These are phyloP conservation scores for Artemia sinica DNA, from an alignment of 2,888 invertebrate species.

Conservation along the genomic window DNA sequence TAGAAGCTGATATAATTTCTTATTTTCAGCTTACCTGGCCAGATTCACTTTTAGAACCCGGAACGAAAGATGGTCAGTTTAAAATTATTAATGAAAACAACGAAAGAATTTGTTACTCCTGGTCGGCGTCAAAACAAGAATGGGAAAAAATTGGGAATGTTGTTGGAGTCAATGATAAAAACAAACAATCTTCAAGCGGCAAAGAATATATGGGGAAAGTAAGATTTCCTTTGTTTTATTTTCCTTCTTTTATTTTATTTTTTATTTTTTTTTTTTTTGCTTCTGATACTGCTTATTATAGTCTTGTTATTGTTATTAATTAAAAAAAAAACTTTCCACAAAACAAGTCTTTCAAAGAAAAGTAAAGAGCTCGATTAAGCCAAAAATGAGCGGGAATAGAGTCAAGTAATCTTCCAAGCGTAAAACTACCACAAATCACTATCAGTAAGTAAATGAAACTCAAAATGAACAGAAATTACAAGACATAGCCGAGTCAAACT, in stretches of 20 bases:
- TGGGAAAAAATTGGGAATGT: slow-evolving; percentile 84
- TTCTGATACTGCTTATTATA: too few relatives aligned
- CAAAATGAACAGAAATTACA: too few relatives aligned
- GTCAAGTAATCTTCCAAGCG: too few relatives aligned
- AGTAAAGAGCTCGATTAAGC: too few relatives aligned
- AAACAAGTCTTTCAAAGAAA: too few relatives aligned
- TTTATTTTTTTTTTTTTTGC: too few relatives aligned
- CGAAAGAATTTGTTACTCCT: slow-evolving; percentile 57
- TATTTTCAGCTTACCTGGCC: slow-evolving; percentile 53
- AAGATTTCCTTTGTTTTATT: slow-evolving; percentile 23
- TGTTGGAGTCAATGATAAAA: slow-evolving; percentile 53
- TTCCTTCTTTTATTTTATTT: neutral
- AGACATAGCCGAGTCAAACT: too few relatives aligned
- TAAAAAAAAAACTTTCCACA: too few relatives aligned
- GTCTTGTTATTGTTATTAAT: too few relatives aligned
- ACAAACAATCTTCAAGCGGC: slow-evolving; percentile 43
- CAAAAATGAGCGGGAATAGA: too few relatives aligned
- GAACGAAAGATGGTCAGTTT: slow-evolving; percentile 62
- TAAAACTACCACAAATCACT: too few relatives aligned
- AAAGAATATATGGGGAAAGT: slow-evolving; percentile 72
- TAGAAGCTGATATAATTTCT: neutral
- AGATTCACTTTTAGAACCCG: slow-evolving; percentile 55
- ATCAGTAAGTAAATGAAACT: too few relatives aligned
- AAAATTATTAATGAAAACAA: slow-evolving; percentile 56
- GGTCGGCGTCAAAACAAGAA: slow-evolving; percentile 44